These are phyloP conservation scores for Microtus oregoni DNA, from an alignment of 2,113 vertebrate genomes.

Conservation along the genomic window DNA sequence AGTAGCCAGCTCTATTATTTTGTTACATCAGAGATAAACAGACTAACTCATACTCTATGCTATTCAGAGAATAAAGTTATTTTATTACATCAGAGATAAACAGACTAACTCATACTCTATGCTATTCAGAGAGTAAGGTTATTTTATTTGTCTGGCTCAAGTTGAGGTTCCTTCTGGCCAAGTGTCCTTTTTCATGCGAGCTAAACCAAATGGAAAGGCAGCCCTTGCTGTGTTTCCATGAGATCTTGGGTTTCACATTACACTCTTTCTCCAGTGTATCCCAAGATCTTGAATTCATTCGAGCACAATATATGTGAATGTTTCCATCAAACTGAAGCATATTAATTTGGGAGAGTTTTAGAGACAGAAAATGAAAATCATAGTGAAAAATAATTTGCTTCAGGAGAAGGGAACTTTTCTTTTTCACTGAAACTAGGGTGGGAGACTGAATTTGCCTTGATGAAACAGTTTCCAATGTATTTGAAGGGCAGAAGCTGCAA, in stretches of 20 bases:
- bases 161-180: neutral
- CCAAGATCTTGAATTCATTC: neutral
- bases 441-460: neutral
- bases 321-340: neutral
- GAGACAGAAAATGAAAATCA: neutral
- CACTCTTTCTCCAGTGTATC: neutral
- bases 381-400: neutral
- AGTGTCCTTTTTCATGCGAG: neutral
- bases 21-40: neutral
- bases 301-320: neutral
- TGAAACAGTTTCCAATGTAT: neutral
- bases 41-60: neutral
- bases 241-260: neutral
- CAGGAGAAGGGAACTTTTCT: neutral
- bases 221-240: too few relatives aligned
- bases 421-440: neutral
- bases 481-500: neutral
- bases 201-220: neutral
- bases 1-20: neutral
- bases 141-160: neutral
- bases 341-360: neutral
- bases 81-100: neutral
- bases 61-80: neutral
- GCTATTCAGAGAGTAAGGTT: neutral
- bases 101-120: neutral